Base-by-base conservation (phyloP, 2,888 invertebrate genomes). In the Balanococcus diminutus region DNA sequence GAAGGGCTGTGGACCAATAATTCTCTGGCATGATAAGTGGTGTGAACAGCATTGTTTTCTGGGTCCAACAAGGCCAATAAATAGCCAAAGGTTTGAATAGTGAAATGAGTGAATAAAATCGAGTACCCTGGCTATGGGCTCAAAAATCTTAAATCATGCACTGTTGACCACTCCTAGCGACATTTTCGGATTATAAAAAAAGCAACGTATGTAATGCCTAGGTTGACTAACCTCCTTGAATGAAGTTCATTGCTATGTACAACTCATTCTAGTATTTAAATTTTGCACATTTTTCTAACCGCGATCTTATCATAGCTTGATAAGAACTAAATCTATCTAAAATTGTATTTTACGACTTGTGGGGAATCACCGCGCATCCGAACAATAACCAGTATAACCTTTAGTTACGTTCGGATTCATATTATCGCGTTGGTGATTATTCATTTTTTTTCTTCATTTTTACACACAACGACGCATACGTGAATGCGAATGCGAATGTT, bases 221-320 rank as follows among this genome's bases (percentile, higher is more conserved):
- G 75, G 75, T 79, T 79, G 36, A 79, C 36, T 36, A 79, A 79
- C 75, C 75, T 79, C 36, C 75, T 79, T 79, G 75, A 79, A 36
- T 31, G 75, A 79, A 67, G 67, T 67, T 67, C 67, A 67, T 67
- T 67, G 67, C 67, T 67, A 16, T 46, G 25, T 61, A 11, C n/a
- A n/a, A n/a, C 28, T n/a, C 0, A 14, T 8, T 67, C 16, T 19
- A n/a, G n/a, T n/a, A 67, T 61, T 61, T 25, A 67, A 67, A 67
- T 67, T n/a, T 67, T 67, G 28, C 67, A 67, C 67, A 28, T 67
- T 67, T 67, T 67, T 67, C 19, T 16, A 28, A 28, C 28, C 2
- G n/a, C n/a, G 67, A 67, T 67, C 28, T 67, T 28, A 11, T n/a
- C n/a, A n/a, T n/a, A n/a, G n/a, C 28, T 3, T 31, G 67, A 67